These are phyloP conservation scores for Chaetodon trifascialis DNA, from an alignment of 2,113 vertebrate species.

Conservation along the genomic window DNA sequence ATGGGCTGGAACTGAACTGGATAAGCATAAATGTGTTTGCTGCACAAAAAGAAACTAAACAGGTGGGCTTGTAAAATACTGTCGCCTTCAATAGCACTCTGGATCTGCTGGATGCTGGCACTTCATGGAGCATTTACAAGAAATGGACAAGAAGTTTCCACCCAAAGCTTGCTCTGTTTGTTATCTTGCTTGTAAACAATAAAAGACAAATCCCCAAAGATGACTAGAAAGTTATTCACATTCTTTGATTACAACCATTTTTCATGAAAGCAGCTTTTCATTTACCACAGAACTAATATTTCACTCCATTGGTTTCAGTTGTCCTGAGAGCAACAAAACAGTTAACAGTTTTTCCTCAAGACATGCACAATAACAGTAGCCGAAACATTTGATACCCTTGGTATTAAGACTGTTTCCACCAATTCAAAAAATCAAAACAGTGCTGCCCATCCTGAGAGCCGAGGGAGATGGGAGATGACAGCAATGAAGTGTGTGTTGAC, in stretches of 20 bases:
- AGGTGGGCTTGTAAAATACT: neutral
- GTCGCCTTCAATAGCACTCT: neutral
- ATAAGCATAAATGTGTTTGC: neutral
- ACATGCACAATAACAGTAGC: neutral
- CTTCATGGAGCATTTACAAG: neutral
- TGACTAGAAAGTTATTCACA: neutral
- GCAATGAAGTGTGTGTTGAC: conserved; percentile 2
- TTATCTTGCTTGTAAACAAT: neutral
- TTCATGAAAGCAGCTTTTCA: neutral
- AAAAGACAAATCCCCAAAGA: neutral
- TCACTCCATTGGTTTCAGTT: neutral
- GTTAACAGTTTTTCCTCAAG: neutral
- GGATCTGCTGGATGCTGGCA: neutral
- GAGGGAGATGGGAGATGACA: conserved; percentile 10
- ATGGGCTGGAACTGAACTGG: neutral
- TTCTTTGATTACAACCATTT: neutral
- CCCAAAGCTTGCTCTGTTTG: neutral
- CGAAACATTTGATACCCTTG: neutral
- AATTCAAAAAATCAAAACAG: neutral
- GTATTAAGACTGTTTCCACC: neutral
- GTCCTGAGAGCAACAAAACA: neutral
- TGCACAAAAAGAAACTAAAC: neutral
- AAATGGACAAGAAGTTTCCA: neutral
- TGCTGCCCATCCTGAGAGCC: neutral
- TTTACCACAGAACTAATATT: neutral